Evolutionary conservation across 2,888 invertebrate genomes (phyloP), one percentile per base, ranked within the genome.

Genomic region (Ophion obscuratus): DNA sequence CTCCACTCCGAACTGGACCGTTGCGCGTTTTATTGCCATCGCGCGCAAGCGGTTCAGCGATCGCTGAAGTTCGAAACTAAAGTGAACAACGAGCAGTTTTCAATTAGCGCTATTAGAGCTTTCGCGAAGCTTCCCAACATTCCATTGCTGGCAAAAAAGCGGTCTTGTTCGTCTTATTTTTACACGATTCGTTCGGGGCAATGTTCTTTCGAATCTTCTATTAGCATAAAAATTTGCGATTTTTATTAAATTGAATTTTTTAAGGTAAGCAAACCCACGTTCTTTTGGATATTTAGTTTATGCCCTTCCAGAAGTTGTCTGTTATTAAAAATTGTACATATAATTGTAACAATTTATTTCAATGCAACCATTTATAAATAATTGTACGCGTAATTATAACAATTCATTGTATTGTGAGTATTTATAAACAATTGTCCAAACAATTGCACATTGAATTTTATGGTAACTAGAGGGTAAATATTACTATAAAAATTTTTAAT

Each of bases 91-190:
- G 67, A 59, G 68, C 74, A 36, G 68, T 64, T 83, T 71, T 70
- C 68, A 79, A 85, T 85, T 85, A 83, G 71, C 83, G 44, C 66
- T 64, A 68, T 85, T 85, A 85, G 79, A 70, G 11, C 71, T 67
- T 40, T 53, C 20, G 31, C 81, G 57, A 62, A 17, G 20, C 76
- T 64, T 68, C 57, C 20, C 24, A 27, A 17, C 24, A 61, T 68
- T 47, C 20, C 71, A 67, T 6, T 1, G 6, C 1, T 27, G 27
- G 57, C 24, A 59, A 64, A 66, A 75, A 53, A 53, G 5, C 53
- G 11, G 2, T 74, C 61, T 61, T 10, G 24, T 2, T 66, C 36
- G 57, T 40, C 20, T 59, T 40, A 27, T 31, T 47, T 36, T 9
- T n/a, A 14, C 53, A 73, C 17, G 2, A 17, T 40, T 24, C 14